Conservation (phyloP, 2,113 vertebrate genomes). For the Prochilodus magdalenae region DNA sequence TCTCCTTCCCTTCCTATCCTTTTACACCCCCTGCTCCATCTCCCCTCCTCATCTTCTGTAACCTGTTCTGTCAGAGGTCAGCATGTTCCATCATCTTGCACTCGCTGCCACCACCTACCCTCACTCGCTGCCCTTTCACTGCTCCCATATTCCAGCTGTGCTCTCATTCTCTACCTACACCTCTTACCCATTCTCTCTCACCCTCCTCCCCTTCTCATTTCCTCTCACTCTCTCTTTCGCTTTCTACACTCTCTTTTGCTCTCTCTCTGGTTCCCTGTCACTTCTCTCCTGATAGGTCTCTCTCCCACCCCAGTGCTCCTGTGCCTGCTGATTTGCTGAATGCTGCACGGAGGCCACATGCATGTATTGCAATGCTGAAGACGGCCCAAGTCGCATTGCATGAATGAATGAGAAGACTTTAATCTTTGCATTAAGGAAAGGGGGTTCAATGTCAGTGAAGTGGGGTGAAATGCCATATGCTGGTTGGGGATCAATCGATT, state of each 20-base stretch:
- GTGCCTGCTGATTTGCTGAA: slow-evolving; percentile 54
- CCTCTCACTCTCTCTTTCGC: neutral
- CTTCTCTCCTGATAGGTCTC: slow-evolving; percentile 50
- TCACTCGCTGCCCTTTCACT: neutral
- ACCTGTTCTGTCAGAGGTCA: slow-evolving; percentile 35
- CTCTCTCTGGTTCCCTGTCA: slow-evolving; percentile 18
- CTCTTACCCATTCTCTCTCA: neutral
- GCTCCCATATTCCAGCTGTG: slow-evolving; percentile 2
- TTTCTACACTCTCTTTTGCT: neutral
- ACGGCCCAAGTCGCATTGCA: slow-evolving; percentile 43
- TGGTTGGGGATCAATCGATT: neutral
- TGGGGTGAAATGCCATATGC: neutral
- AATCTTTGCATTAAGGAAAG: slow-evolving; percentile 47
- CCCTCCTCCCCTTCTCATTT: neutral
- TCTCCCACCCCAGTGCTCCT: slow-evolving; percentile 40
- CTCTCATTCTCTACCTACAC: slow-evolving; percentile 8
- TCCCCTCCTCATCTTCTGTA: slow-evolving; percentile 1
- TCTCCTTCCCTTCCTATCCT: neutral
- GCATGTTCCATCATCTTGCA: slow-evolving; percentile 12
- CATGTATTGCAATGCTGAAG: slow-evolving; percentile 47
- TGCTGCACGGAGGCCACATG: slow-evolving; percentile 56
- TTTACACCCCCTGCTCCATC: slow-evolving; percentile 17
- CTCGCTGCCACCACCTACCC: slow-evolving; percentile 31
- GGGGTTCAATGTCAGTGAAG: slow-evolving; percentile 41
- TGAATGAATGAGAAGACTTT: slow-evolving; percentile 46